A percentile compares a stretch with the other conserved stretches of the same genome.
These are phyloP conservation scores for Caenorhabditis zanzibari DNA, from an alignment of 2,888 invertebrate genomes.

Conservation along the genomic window DNA sequence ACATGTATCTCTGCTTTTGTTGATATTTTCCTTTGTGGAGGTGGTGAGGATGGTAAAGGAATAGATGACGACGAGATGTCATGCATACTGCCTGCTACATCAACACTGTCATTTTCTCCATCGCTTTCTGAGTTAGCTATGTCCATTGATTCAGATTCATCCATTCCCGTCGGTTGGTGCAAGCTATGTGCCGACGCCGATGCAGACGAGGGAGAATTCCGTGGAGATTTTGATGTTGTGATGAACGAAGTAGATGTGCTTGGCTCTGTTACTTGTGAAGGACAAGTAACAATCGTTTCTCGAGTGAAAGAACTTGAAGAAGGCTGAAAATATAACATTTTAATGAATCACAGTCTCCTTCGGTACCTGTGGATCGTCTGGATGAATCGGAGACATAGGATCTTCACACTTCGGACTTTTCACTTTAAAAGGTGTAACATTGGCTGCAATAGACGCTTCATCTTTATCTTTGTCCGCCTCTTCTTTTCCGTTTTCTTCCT, in stretches of 20 bases:
- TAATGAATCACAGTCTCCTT: neutral
- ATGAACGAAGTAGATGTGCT: neutral
- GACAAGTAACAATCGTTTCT: neutral
- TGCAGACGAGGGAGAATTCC: neutral
- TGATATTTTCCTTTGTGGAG: neutral
- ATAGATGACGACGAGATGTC: slow-evolving; percentile 1
- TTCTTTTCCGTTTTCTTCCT: neutral
- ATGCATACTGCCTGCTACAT: neutral
- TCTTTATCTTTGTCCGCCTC: neutral
- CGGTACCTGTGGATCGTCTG: slow-evolving; percentile 40
- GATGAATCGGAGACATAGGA: slow-evolving; percentile 16
- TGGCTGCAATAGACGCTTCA: neutral
- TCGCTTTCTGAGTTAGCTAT: slow-evolving; percentile 53
- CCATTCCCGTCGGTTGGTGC: neutral
- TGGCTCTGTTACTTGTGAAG: neutral
- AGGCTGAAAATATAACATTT: slow-evolving; percentile 21
- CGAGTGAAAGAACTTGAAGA: neutral
- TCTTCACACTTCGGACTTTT: neutral
- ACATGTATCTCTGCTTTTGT: slow-evolving; percentile 16
- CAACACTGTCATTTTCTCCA: slow-evolving; percentile 2
- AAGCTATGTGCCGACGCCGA: neutral
- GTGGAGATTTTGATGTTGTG: neutral
- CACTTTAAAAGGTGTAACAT: neutral
- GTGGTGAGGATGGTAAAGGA: neutral
- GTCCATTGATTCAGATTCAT: slow-evolving; percentile 50